Evolutionary conservation across 1,140 invertebrate genomes (phyloP), one percentile per base, ranked within the genome.

Genomic region (Drosophila bipectinata): DNA sequence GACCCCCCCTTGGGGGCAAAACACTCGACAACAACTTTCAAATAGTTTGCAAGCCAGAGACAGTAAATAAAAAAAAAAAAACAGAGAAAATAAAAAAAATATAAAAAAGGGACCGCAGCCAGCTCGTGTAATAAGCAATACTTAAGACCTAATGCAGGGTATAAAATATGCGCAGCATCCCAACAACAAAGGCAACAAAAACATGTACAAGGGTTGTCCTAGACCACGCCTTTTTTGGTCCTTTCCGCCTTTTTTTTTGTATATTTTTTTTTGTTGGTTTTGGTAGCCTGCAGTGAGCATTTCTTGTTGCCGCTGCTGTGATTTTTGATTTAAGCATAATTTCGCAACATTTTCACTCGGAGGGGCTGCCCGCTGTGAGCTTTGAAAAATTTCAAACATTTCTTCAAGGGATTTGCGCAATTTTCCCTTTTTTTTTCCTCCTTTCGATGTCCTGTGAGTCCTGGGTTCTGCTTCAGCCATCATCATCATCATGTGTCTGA

Each of bases 251-350:
- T 41, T 59, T 57, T 32, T 47, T 4, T 56, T 21, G 2, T 15
- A 15, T 15, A 15, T 15, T 15, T 21, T 21, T 21, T 21, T 21
- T 21, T 21, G 21, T 21, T 21, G 21, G 2, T 21, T 18, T 9
- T 14, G 72, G 62, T 54, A 63, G 73, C 74, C 74, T 69, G 74
- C 74, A 77, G 74, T 71, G 74, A 47, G 44, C 57, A 52, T 15
- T 55, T 44, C 32, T 34, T 21, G 24, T 75, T 75, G 72, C 72
- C 72, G 57, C 74, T 54, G 79, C 79, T 83, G 68, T 88, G 83
- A 88, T 88, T 88, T 88, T 88, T 88, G 83, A 88, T 88, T 88
- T 88, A 88, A 88, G 83, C 83, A 88, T 88, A 88, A 88, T 88
- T 88, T 88, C 55, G 83, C 83, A 79, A 79, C 66, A 67, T 59